phyloP scores from a whole-genome alignment of 2,888 invertebrate species.

The Volucella inflata region DNA sequence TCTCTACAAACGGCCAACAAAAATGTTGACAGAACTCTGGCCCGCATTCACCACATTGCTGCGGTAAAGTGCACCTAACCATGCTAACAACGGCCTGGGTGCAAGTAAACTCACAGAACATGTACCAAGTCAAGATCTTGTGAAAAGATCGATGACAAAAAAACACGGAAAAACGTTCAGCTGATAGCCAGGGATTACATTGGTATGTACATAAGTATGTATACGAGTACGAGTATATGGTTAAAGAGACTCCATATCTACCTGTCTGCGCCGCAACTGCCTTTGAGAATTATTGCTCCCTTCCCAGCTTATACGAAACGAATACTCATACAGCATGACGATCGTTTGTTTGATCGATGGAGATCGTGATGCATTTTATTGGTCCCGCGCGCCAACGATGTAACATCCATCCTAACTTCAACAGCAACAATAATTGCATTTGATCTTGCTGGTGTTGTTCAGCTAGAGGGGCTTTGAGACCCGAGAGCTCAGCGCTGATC shows the following conservation, averaged over 20 bases:
- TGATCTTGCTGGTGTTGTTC: conserved; percentile 49
- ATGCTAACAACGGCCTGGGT: conserved; percentile 5
- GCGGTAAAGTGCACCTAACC: conserved; percentile 10
- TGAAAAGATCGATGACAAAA: conserved; percentile 47
- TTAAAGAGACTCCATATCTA: conserved; percentile 62
- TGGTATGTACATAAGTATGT: background rate
- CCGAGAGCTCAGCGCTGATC: conserved; percentile 6
- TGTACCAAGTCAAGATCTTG: conserved; percentile 43
- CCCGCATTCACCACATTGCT: conserved; percentile 43
- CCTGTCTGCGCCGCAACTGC: conserved; percentile 68
- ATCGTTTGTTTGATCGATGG: conserved; percentile 72
- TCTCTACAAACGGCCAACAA: background rate
- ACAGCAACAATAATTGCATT: conserved; percentile 60
- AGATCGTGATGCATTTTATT: conserved; percentile 73
- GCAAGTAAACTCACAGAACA: conserved; percentile 36
- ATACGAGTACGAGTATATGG: conserved; percentile 13
- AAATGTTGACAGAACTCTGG: conserved; percentile 53
- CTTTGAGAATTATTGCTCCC: conserved; percentile 64
- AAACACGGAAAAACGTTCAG: conserved; percentile 69
- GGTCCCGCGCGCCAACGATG: conserved; percentile 52
- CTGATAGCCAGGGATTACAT: conserved; percentile 30
- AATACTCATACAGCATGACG: conserved; percentile 32
- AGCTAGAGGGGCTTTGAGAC: conserved; percentile 28
- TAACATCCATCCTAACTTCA: conserved; percentile 29
- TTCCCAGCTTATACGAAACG: conserved; percentile 37